phyloP scores from a whole-genome alignment of 2,113 vertebrate species.

The Uropsilus gracilis region DNA sequence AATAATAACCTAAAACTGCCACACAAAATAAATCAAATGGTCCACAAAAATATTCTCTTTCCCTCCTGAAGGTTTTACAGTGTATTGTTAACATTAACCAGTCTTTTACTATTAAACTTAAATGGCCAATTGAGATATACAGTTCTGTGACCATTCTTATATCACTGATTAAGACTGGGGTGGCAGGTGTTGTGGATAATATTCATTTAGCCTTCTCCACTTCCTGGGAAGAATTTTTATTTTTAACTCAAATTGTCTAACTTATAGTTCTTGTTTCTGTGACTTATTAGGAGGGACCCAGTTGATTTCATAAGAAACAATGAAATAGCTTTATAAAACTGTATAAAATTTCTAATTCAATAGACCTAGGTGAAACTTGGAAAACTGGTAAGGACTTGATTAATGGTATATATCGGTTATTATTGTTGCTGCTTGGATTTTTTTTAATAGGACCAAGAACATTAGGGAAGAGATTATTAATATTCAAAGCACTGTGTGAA shows the following conservation, averaged over 20 bases:
- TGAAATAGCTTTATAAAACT: slow-evolving; percentile 41
- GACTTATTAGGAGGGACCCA: not conserved
- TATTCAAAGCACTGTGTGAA: slow-evolving; percentile 71
- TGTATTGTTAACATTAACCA: too few relatives aligned
- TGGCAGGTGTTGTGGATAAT: too few relatives aligned
- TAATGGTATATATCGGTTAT: slow-evolving; percentile 65
- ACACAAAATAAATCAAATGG: too few relatives aligned
- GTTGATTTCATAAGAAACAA: slow-evolving; percentile 58
- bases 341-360: not conserved
- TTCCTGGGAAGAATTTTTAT: not conserved
- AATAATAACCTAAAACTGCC: too few relatives aligned
- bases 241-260: slow-evolving; percentile 24
- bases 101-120: too few relatives aligned
- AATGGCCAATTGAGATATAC: too few relatives aligned
- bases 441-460: slow-evolving; percentile 68
- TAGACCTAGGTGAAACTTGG: not conserved
- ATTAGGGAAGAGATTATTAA: slow-evolving; percentile 68
- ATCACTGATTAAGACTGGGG: too few relatives aligned
- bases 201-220: too few relatives aligned
- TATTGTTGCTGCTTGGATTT: slow-evolving; percentile 65
- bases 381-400: slow-evolving; percentile 52
- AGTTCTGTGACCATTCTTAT: too few relatives aligned
- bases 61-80: too few relatives aligned
- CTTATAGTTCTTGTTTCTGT: slow-evolving; percentile 10
- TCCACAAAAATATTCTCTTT: too few relatives aligned